Evolutionary conservation across 2,113 vertebrate species (phyloP), one percentile per base, ranked within the genome.

Genomic region (Oreochromis niloticus): DNA sequence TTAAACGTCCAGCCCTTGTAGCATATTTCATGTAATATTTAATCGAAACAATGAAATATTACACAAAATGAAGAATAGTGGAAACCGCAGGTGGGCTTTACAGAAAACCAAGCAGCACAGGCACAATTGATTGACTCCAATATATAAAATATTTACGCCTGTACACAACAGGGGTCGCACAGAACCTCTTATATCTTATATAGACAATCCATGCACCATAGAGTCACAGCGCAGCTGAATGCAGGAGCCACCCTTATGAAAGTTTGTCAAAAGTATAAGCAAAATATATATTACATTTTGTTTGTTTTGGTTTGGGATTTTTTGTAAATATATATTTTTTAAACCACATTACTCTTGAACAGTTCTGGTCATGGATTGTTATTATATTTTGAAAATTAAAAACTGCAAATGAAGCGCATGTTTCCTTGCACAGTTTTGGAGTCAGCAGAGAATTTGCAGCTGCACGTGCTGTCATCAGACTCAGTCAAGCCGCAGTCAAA

Each of bases 141-240:
- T 87, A 30, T 87, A 93, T 94, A 89, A 90, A 94, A 93, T 92
- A 93, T 93, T 88, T 85, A 88, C 27, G 68, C 71, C 22, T 50
- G 17, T 86, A 43, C 12, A 83, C 79, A 89, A 73, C 83, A 83
- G 75, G 43, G 91, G 84, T 91, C 85, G 80, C 84, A 83, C 63
- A 68, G 73, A 86, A 86, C 87, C 80, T 75, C 73, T 83, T 82
- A 84, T 71, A 84, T 93, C 88, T 84, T 86, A 84, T 87, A 36
- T 39, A 86, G 88, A 82, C 89, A 91, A 92, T 90, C 87, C 82
- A 85, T 87, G 56, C 52, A 17, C 41, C 50, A 85, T 83, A 81
- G 66, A 83, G 79, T 87, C 78, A 17, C 39, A 48, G 84, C 80
- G 89, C 66, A 90, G 91, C 32, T 36, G 56, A 27, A 87, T 13